Evolutionary conservation across 2,113 vertebrate genomes (phyloP).

Genomic region (Paracanthobrama guichenoti): DNA sequence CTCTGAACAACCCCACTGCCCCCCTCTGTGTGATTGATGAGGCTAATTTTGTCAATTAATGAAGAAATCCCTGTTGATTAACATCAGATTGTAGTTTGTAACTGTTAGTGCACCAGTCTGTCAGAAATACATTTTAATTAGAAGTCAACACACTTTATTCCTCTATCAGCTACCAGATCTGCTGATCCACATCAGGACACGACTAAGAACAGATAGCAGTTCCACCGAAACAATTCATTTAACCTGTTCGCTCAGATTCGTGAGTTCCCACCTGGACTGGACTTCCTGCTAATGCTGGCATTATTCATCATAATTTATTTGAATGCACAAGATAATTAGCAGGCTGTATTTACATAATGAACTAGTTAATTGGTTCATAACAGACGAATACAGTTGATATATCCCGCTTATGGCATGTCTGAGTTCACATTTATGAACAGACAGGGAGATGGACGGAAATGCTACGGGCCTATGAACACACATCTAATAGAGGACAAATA

Average conservation of each 20-base stretch:
- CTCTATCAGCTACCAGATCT: conserved; percentile 48
- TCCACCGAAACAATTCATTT: conserved; percentile 46
- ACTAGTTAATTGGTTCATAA: conserved; percentile 67
- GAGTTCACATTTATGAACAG: conserved; percentile 45
- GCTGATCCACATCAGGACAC: conserved; percentile 39
- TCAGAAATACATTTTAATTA: conserved; percentile 76
- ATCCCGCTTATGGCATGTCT: conserved; percentile 63
- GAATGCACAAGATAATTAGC: conserved; percentile 67
- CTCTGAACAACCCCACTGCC: conserved; percentile 58
- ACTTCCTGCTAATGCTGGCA: conserved; percentile 54
- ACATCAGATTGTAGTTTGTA: conserved; percentile 78
- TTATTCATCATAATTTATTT: conserved; percentile 72
- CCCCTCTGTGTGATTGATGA: conserved; percentile 79
- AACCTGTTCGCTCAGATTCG: conserved; percentile 20
- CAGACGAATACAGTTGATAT: conserved; percentile 65
- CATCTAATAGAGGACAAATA: conserved; percentile 7
- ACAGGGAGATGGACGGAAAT: conserved; percentile 41
- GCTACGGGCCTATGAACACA: conserved; percentile 33
- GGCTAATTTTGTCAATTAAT: conserved; percentile 82
- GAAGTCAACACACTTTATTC: conserved; percentile 51
- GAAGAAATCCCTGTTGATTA: conserved; percentile 78
- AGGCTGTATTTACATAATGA: conserved; percentile 73
- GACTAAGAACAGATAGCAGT: conserved; percentile 47
- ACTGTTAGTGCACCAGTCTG: conserved; percentile 76
- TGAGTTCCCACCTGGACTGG: conserved; percentile 28